A percentile compares a stretch with the other conserved stretches of the same genome.
Evolutionary conservation across 1,140 invertebrate genomes (phyloP).

Genomic region (Sitophilus oryzae): DNA sequence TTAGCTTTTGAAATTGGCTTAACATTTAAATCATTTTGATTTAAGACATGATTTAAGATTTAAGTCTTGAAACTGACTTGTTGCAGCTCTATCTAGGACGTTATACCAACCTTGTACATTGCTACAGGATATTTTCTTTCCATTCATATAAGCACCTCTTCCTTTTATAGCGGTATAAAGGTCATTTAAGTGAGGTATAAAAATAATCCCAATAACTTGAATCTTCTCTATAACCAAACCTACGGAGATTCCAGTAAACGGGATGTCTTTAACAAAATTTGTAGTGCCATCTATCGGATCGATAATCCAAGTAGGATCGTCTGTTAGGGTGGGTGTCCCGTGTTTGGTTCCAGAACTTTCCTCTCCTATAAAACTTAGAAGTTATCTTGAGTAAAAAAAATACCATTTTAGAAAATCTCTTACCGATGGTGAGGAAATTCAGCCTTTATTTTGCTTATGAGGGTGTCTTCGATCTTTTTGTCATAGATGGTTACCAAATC

Average conservation of each 20-base stretch:
- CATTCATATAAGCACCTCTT: slow-evolving; percentile 70
- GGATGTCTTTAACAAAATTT: slow-evolving; percentile 65
- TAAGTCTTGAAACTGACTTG: too few relatives aligned
- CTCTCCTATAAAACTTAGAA: slow-evolving; percentile 75
- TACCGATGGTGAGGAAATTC: slow-evolving; percentile 71
- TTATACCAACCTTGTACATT: slow-evolving; percentile 30
- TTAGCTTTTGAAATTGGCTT: too few relatives aligned
- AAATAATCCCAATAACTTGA: slow-evolving; percentile 64
- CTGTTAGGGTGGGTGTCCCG: slow-evolving; percentile 55
- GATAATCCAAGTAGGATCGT: slow-evolving; percentile 85
- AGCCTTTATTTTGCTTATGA: slow-evolving; percentile 58
- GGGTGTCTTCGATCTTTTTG: slow-evolving; percentile 67
- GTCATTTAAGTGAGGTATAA: slow-evolving; percentile 68
- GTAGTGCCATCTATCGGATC: slow-evolving; percentile 72
- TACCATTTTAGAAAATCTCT: slow-evolving; percentile 13
- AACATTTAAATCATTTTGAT: too few relatives aligned
- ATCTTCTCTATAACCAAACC: slow-evolving; percentile 60
- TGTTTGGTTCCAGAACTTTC: slow-evolving; percentile 59
- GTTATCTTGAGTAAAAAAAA: neutral
- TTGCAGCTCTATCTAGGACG: too few relatives aligned
- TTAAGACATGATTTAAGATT: too few relatives aligned
- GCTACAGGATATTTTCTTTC: slow-evolving; percentile 49
- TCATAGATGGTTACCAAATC: slow-evolving; percentile 84
- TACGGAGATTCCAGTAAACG: slow-evolving; percentile 60
- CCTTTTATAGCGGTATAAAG: slow-evolving; percentile 66